Percentiles rank a stretch among this genome's conserved stretches.
phyloP scores from a whole-genome alignment of 2,888 invertebrate species.

The Acronicta psi region DNA sequence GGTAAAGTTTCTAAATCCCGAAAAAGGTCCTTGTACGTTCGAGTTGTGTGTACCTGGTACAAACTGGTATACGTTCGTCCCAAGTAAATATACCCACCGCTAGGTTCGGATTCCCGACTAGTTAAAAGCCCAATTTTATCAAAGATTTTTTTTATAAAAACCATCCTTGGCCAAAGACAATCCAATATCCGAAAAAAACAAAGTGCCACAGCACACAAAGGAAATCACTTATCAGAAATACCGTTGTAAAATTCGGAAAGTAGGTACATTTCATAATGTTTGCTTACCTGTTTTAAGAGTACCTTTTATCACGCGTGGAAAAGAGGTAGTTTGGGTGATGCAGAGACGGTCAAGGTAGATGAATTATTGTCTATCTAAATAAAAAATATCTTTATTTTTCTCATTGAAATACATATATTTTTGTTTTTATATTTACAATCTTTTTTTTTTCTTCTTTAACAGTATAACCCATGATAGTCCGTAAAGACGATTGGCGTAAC shows the following conservation, averaged over 20 bases:
- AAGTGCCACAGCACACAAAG: constrained; percentile 3
- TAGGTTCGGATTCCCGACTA: constrained; percentile 29
- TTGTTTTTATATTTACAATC: no score
- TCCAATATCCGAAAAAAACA: constrained; percentile 1
- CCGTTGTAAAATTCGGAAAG: constrained; percentile 18
- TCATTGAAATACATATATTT: no score
- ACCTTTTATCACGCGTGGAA: no score
- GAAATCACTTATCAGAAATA: constrained; percentile 12
- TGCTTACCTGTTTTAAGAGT: background rate
- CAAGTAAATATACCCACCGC: constrained; percentile 43
- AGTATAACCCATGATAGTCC: no score
- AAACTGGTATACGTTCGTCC: constrained; percentile 50
- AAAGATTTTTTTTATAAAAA: constrained; percentile 25
- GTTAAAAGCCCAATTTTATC: constrained; percentile 10
- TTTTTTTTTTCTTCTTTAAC: no score
- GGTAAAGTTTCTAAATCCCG: constrained; percentile 60
- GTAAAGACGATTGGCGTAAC: no score
- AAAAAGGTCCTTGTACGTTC: constrained; percentile 59
- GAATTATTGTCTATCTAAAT: no score
- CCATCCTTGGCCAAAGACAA: background rate
- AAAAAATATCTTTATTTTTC: no score
- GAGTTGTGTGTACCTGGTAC: constrained; percentile 44
- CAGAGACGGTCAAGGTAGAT: no score
- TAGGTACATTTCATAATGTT: constrained; percentile 11
- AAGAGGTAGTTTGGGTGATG: no score